Evolutionary conservation across 2,113 vertebrate genomes (phyloP).

Genomic region (Gila orcuttii): DNA sequence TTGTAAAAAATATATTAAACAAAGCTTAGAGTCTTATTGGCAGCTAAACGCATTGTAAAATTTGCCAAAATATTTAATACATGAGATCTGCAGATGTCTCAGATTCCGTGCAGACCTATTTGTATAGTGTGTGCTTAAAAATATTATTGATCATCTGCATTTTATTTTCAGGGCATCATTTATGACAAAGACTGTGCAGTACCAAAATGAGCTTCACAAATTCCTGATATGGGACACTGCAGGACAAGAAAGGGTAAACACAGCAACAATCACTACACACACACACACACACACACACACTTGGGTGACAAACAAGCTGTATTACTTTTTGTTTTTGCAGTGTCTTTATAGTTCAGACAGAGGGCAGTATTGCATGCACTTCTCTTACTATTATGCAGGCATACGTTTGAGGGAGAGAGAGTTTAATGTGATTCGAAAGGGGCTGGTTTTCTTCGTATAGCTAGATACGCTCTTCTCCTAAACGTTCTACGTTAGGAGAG

Average conservation of each 20-base stretch:
- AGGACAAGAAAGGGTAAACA: slow-evolving; percentile 92
- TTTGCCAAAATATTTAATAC: not conserved
- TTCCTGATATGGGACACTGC: slow-evolving; percentile 99
- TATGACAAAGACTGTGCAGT: slow-evolving; percentile 96
- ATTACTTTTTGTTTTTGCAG: not conserved
- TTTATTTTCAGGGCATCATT: slow-evolving; percentile 90
- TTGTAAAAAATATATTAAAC: not conserved
- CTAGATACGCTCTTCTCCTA: not conserved
- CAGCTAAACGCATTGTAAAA: not conserved
- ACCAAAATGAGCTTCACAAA: slow-evolving; percentile 95
- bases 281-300: not conserved
- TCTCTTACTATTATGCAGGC: not conserved
- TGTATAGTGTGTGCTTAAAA: not conserved
- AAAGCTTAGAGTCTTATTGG: not conserved
- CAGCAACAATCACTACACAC: slow-evolving; percentile 9
- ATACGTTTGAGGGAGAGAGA: not conserved
- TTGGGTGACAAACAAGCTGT: not conserved
- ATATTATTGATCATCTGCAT: slow-evolving; percentile 19
- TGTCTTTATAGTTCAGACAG: slow-evolving; percentile 59
- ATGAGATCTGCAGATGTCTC: not conserved
- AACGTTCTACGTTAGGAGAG: not conserved
- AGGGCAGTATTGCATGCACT: slow-evolving; percentile 67
- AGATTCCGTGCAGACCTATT: not conserved
- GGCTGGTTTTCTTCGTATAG: not conserved
- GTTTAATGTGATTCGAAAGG: not conserved